Evolutionary conservation across 2,888 invertebrate genomes (phyloP).

Genomic region (Cerceris rybyensis): DNA sequence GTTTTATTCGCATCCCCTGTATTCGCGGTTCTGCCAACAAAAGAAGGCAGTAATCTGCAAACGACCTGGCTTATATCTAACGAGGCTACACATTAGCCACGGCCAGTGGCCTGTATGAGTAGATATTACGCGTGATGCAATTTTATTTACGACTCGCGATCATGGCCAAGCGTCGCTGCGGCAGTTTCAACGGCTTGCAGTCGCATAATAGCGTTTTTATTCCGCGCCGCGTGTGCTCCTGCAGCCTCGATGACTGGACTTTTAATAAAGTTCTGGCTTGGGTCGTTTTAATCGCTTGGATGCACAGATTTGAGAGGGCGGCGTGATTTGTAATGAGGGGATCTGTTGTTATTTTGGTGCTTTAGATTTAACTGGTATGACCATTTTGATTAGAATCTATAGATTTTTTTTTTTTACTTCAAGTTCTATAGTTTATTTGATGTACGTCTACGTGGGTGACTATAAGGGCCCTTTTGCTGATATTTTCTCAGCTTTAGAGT

Average conservation of each 20-base stretch:
- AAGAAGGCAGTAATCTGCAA: slow-evolving; percentile 62
- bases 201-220: slow-evolving; percentile 46
- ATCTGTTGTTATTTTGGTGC: too few relatives aligned
- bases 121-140: slow-evolving; percentile 61
- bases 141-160: slow-evolving; percentile 49
- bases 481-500: too few relatives aligned
- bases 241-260: background rate
- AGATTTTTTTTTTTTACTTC: too few relatives aligned
- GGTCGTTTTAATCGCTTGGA: background rate
- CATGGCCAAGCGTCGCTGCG: slow-evolving; percentile 7
- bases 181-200: background rate
- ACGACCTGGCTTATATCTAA: slow-evolving; percentile 59
- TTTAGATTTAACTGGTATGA: too few relatives aligned
- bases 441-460: too few relatives aligned
- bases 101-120: slow-evolving; percentile 52
- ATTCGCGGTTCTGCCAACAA: slow-evolving; percentile 27
- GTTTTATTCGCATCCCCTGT: too few relatives aligned
- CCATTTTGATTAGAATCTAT: too few relatives aligned
- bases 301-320: too few relatives aligned
- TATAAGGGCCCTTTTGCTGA: too few relatives aligned
- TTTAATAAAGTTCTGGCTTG: background rate
- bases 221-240: background rate
- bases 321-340: too few relatives aligned
- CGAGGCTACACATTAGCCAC: slow-evolving; percentile 61
- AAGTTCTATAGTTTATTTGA: too few relatives aligned